A percentile compares a stretch with the other conserved stretches of the same genome.
These are phyloP conservation scores for Maconellicoccus hirsutus DNA, from an alignment of 1,140 invertebrate genomes.

Conservation along the genomic window DNA sequence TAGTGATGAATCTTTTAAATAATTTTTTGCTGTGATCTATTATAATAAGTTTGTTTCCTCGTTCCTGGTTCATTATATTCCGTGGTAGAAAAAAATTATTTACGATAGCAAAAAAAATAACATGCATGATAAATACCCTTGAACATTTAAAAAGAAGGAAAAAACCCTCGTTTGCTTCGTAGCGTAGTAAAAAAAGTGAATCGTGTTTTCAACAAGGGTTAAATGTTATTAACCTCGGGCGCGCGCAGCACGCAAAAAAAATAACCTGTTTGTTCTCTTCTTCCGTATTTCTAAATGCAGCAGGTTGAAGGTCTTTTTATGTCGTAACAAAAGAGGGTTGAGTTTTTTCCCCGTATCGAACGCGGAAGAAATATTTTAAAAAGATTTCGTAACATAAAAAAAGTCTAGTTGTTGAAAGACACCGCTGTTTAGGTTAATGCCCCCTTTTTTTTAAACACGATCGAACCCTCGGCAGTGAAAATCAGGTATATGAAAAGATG, in stretches of 20 bases:
- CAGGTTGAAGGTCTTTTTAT: neutral
- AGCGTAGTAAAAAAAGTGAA: neutral
- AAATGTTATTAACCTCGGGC: neutral
- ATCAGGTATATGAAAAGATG: neutral
- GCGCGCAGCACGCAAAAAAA: conserved; percentile 9
- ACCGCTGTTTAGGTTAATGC: neutral
- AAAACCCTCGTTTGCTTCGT: neutral
- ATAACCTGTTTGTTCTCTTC: neutral
- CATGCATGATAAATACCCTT: neutral
- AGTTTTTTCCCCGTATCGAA: neutral
- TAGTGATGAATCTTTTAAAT: neutral
- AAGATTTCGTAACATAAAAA: neutral
- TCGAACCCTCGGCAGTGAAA: neutral
- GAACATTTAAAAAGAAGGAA: neutral
- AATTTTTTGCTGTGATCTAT: neutral
- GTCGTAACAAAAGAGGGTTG: neutral
- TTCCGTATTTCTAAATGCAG: neutral
- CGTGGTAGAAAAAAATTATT: neutral
- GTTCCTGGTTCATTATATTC: too few relatives aligned
- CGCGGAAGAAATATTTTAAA: conserved; percentile 4
- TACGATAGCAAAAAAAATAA: neutral
- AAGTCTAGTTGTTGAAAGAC: neutral
- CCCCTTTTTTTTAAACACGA: neutral
- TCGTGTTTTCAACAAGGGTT: neutral
- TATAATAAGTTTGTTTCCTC: too few relatives aligned